Percentiles rank a stretch among this genome's conserved stretches.
These are phyloP conservation scores for Rhodeus uyekii DNA, from an alignment of 2,797 vertebrate species.

Conservation along the genomic window DNA sequence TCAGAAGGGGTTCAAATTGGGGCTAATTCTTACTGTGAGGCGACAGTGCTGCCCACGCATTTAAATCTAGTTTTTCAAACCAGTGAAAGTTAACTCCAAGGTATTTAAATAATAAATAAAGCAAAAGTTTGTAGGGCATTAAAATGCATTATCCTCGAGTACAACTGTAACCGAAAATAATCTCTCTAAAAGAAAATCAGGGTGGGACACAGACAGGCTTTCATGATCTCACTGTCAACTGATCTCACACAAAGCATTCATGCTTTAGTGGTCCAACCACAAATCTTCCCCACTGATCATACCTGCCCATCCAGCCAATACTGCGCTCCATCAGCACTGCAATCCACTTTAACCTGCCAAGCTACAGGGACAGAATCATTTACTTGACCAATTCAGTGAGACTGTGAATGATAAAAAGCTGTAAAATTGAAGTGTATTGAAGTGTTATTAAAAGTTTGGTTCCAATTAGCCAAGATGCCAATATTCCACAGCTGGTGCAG, in stretches of 20 bases:
- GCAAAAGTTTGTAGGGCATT: no score
- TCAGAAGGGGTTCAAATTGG: no score
- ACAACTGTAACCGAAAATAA: neutral
- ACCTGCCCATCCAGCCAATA: slow-evolving; percentile 37
- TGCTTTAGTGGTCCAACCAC: slow-evolving; percentile 30
- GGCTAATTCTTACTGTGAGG: no score
- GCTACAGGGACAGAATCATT: neutral
- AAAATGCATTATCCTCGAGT: no score
- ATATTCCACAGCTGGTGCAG: neutral
- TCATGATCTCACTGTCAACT: slow-evolving; percentile 43
- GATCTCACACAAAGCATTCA: slow-evolving; percentile 32
- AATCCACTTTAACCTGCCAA: neutral
- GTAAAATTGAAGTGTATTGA: neutral
- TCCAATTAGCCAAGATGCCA: neutral
- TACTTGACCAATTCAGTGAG: neutral
- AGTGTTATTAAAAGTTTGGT: neutral
- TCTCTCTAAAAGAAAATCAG: slow-evolving; percentile 4
- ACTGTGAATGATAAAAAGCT: neutral
- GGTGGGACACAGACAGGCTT: slow-evolving; percentile 4
- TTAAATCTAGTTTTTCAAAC: no score
- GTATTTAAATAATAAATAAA: no score
- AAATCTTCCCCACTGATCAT: slow-evolving; percentile 34
- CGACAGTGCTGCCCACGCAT: no score
- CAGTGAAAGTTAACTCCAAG: no score
- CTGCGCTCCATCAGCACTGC: neutral